phyloP scores from a whole-genome alignment of 2,888 invertebrate species.

The Criorhina ranunculi region DNA sequence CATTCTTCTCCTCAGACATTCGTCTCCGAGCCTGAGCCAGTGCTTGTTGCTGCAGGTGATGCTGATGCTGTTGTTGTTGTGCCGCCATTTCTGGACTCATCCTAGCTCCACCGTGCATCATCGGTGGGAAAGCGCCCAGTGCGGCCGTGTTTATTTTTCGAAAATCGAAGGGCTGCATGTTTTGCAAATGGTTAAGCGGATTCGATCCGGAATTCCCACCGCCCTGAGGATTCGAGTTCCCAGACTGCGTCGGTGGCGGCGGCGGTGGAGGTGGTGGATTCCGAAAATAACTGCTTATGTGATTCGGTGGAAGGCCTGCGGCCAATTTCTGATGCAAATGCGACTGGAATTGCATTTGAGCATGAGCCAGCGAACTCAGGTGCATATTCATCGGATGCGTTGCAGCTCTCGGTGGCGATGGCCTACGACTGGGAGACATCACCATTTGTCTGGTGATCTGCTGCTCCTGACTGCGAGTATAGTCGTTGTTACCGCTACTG shows the following conservation, averaged over 20 bases:
- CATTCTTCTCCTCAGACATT: constrained; percentile 85
- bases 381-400: constrained; percentile 85
- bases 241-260: constrained; percentile 79
- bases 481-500: constrained; percentile 77
- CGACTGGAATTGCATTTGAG: constrained; percentile 83
- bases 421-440: constrained; percentile 89
- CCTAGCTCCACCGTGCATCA: constrained; percentile 78
- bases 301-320: constrained; percentile 80
- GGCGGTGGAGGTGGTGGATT: constrained; percentile 81
- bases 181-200: constrained; percentile 95
- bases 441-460: constrained; percentile 83
- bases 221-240: constrained; percentile 77
- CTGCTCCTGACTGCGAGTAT: constrained; percentile 66
- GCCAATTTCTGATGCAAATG: constrained; percentile 84
- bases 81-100: constrained; percentile 83
- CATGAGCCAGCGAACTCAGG: constrained; percentile 82
- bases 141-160: constrained; percentile 88
- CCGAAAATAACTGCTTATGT: constrained; percentile 80
- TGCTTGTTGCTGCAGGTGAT: constrained; percentile 81
- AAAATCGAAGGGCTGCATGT: constrained; percentile 98
- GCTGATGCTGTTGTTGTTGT: constrained; percentile 81
- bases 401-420: constrained; percentile 86
- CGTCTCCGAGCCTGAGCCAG: constrained; percentile 85
- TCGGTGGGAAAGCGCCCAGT: constrained; percentile 84
- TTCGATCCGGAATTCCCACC: constrained; percentile 84